Evolutionary conservation across 2,888 invertebrate genomes (phyloP), one percentile per base, ranked within the genome.

Genomic region (Trachelus troglodyta): DNA sequence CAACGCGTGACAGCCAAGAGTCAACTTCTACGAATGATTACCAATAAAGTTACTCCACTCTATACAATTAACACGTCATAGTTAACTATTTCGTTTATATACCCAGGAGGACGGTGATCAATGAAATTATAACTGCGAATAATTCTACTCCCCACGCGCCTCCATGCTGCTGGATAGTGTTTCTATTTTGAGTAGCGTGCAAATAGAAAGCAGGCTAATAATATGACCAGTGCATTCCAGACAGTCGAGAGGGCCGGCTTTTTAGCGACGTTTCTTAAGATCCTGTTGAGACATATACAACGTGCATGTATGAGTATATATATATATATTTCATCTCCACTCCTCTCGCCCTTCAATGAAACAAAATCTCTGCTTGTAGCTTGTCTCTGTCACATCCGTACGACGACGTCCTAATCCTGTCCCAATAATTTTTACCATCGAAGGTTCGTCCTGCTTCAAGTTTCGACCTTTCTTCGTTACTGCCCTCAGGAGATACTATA

Each of bases 171-270:
- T 77, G 71, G 34, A 76, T 77, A 76, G 80, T 73, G 76, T 77
- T 73, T 85, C 87, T 87, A 87, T 87, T 88, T 88, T 79, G 81
- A 85, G 85, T 81, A 75, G 76, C 78, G 76, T 84, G 84, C 84
- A 84, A 86, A 87, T 88, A 85, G 86, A 88, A 87, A 86, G 85
- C 85, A 83, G 79, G 84, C 85, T 87, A 87, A 88, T 88, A 87
- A 86, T 85, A 87, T 83, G 56, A 81, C 82, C 79, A 83, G 81
- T 83, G 83, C 85, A 87, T 87, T 86, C 86, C 85, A 83, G 81
- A 78, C 84, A 75, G 80, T 79, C 80, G 56, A 56, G 23, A 23
- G 56, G 6, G 37, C 11, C 37, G 56, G 33, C 75, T 31, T 33
- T 34, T 75, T 75, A 40, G 75, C 75, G 56, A 56, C 34, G 69